Base-by-base conservation (phyloP, 2,797 vertebrate species). In the Falco naumanni region DNA sequence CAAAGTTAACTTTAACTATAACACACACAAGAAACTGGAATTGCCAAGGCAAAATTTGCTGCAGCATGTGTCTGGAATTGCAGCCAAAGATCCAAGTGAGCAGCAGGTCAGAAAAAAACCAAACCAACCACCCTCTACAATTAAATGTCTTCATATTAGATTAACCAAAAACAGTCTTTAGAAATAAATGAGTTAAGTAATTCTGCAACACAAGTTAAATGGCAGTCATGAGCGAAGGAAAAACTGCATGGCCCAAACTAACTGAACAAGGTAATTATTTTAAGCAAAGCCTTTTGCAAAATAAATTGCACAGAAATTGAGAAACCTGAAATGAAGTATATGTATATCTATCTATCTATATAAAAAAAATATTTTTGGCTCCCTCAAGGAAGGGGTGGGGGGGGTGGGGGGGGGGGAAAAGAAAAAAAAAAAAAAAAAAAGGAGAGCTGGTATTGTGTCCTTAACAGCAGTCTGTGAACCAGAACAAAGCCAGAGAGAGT, bases 401-500 rank as follows among this genome's bases (percentile, higher is more conserved):
- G 19, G 7, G 6, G 3, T n/a, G 13, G 34, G 34, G 34, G 34
- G 34, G 34, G 34, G 34, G 53, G 21, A 18, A 2, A 14, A 26
- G 18, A 9, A 0, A n/a, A 8, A 11, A 28, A 22, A 3, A 14
- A 26, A n/a, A 18, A 10, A 0, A 24, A 34, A 41, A 24, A 43
- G 8, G 11, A 28, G 10, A n/a, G 72, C n/a, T 10, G 37, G 69
- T 66, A 87, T 86, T 84, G 88, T 86, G 89, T 96, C 95, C 91
- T 91, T 75, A 92, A 51, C 77, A 95, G 91, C 94, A 94, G 89
- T 16, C 89, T 68, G 94, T 90, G 92, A 89, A 75, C 45, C 90
- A 95, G 95, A 97, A 97, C 95, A 97, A 98, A 97, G 93, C 80
- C 75, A 90, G 54, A 41, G 78, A 95, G 74, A 45, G 77, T 96